Percentiles rank a stretch among this genome's conserved stretches.
These are phyloP conservation scores for Cryptotis parvus DNA, from an alignment of 2,113 vertebrate genomes.

Conservation along the genomic window DNA sequence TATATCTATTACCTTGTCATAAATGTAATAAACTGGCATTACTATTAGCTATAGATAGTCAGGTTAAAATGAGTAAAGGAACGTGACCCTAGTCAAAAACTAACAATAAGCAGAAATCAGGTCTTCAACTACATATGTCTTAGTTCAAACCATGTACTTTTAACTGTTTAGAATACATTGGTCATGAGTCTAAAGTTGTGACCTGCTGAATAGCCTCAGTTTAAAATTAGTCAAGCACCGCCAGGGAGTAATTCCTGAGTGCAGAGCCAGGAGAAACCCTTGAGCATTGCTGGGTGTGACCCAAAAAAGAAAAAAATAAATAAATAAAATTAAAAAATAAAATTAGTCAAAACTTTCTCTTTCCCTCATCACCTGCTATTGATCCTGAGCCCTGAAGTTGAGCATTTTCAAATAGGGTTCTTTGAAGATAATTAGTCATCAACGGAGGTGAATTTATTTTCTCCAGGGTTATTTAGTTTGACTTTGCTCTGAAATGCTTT, in stretches of 20 bases:
- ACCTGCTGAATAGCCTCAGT: neutral
- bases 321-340: too few species aligned
- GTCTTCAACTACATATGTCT: neutral
- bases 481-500: conserved; percentile 45
- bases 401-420: neutral
- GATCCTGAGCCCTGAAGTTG: neutral
- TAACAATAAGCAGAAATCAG: neutral
- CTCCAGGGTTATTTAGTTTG: neutral
- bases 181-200: neutral
- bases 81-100: neutral
- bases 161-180: neutral
- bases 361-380: neutral
- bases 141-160: neutral
- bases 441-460: neutral
- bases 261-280: too few species aligned
- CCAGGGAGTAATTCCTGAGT: too few species aligned
- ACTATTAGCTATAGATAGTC: neutral
- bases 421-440: neutral
- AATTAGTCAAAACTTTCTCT: too few species aligned
- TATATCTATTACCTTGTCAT: neutral
- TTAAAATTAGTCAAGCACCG: too few species aligned
- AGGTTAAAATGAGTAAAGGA: neutral
- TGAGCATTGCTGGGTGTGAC: too few species aligned
- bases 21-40: neutral
- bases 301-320: too few species aligned